Base-by-base conservation (phyloP, 2,797 vertebrate species). In the Trachurus trachurus region DNA sequence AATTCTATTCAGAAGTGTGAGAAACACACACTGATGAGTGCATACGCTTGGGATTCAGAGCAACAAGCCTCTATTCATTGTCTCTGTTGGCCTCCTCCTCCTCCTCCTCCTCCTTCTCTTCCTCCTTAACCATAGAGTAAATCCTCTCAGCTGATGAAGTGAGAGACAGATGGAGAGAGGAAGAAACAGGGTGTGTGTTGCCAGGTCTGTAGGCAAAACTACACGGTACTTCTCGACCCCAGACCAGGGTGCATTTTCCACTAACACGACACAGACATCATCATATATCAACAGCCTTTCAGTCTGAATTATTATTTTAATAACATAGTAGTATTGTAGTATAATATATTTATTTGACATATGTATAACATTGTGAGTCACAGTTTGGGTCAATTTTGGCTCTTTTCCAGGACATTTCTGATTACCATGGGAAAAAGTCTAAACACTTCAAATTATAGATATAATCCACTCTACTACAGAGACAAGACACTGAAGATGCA, bases 121-220 rank as follows among this genome's bases (percentile, higher is more conserved):
- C 66, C 63, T 82, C 65, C 8, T 76, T 74, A 60, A 71, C 74
- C 29, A 42, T 37, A 45, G 75, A 83, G 63, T 49, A 87, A 90
- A 83, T 82, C 85, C 74, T 66, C 80, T 86, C 76, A 80, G 79
- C 80, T 89, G 87, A 87, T 80, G 75, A 75, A 80, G 74, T 80
- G 78, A 80, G 37, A 81, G 49, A 49, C 52, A 76, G 74, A 80
- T 10, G 49, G 44, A 64, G 47, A 68, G 54, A 66, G 19, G 69
- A 40, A 58, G 60, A 71, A 57, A 77, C 16, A 50, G 37, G n/a
- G 56, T 52, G 66, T 65, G 54, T 69, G 39, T 59, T 79, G 80
- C 74, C 85, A 87, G 64, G 47, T 81, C 63, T 74, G 53, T 72
- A 47, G 83, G 70, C 67, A 81, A 31, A 76, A 34, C 4, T 66